Percentiles rank a stretch among this genome's conserved stretches.
phyloP scores from a whole-genome alignment of 2,888 invertebrate species.

The Gonocerus acuteangulatus region DNA sequence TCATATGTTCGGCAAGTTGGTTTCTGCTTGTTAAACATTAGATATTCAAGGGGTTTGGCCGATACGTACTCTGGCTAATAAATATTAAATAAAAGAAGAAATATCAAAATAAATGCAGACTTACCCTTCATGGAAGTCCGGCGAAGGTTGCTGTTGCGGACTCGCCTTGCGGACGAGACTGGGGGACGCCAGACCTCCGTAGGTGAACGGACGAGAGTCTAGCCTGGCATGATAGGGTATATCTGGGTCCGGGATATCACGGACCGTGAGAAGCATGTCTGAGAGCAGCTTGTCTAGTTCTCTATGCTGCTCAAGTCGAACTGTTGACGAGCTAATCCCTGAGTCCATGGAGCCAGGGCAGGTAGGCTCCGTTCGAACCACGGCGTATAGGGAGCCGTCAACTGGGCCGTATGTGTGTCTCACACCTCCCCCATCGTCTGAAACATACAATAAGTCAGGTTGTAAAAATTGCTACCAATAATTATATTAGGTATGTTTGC shows the following conservation, averaged over 20 bases:
- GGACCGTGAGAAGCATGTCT: conserved; percentile 80
- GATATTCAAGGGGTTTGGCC: too few species aligned
- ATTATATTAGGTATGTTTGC: too few species aligned
- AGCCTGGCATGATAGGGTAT: conserved; percentile 88
- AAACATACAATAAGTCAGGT: conserved; percentile 40
- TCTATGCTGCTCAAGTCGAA: conserved; percentile 56
- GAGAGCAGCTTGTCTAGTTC: conserved; percentile 77
- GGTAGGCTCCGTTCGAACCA: conserved; percentile 55
- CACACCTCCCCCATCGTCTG: conserved; percentile 50
- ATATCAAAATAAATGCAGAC: too few species aligned
- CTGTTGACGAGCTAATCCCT: conserved; percentile 66
- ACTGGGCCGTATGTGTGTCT: conserved; percentile 74
- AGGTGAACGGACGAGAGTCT: conserved; percentile 81
- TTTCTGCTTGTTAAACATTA: too few species aligned
- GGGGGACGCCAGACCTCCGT: conserved; percentile 76
- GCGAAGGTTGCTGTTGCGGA: conserved; percentile 40
- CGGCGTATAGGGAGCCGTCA: conserved; percentile 85
- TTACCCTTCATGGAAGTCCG: conserved; percentile 49
- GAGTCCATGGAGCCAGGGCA: conserved; percentile 86
- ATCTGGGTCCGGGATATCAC: conserved; percentile 64
- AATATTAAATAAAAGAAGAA: too few species aligned
- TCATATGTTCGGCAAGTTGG: too few species aligned
- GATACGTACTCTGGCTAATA: too few species aligned
- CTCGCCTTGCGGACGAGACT: conserved; percentile 69
- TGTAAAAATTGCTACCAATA: too few species aligned